Conservation (phyloP, 2,797 vertebrate genomes). For the Petrocephalus sullivani region DNA sequence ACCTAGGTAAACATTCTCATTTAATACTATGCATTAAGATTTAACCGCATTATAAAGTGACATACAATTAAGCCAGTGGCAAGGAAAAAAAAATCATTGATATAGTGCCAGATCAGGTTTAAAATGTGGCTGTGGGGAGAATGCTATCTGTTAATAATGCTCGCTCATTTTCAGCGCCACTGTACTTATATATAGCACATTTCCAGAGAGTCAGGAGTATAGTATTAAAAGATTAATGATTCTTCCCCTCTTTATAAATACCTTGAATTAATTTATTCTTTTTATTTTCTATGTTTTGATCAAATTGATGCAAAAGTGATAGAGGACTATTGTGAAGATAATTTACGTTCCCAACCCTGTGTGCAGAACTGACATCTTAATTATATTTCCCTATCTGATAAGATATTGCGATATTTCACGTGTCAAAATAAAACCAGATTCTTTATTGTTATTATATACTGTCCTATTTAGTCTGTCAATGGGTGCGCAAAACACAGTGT, state of each 20-base stretch:
- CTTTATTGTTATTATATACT: constrained; percentile 70
- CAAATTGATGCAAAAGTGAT: constrained; percentile 33
- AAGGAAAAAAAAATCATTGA: neutral
- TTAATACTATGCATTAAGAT: neutral
- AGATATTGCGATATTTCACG: constrained; percentile 62
- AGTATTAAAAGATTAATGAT: neutral
- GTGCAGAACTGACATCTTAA: constrained; percentile 68
- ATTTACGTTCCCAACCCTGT: constrained; percentile 40
- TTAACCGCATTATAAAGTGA: neutral
- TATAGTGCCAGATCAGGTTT: neutral
- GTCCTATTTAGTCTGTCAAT: constrained; percentile 64
- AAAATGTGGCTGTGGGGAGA: neutral
- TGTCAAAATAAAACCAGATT: constrained; percentile 59
- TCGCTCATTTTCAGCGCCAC: neutral
- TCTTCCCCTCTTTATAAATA: constrained; percentile 35
- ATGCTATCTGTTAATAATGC: neutral
- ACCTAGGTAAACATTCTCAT: neutral
- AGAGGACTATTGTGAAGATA: constrained; percentile 53
- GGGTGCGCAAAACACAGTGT: constrained; percentile 43
- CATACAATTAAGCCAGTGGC: constrained; percentile 5
- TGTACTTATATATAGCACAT: neutral
- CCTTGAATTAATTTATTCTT: constrained; percentile 48
- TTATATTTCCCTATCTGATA: constrained; percentile 70
- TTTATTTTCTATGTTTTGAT: constrained; percentile 36
- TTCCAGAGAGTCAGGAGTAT: neutral